Evolutionary conservation across 1,140 invertebrate genomes (phyloP), one percentile per base, ranked within the genome.

Genomic region (Drosophila ohnishii): DNA sequence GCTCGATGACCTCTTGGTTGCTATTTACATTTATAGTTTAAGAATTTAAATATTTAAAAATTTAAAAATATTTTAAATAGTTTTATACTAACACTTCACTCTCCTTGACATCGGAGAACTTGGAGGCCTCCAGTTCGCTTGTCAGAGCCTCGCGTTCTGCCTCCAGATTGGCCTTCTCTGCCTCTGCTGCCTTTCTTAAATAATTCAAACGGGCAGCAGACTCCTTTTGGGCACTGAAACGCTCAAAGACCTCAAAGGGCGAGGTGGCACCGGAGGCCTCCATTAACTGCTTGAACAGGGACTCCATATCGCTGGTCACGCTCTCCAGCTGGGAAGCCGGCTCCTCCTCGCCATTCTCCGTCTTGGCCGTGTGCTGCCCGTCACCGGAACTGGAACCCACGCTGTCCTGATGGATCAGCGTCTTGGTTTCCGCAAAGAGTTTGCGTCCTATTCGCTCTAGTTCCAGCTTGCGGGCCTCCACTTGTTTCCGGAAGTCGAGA

Each of bases 61-160:
- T n/a, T 56, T 7, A 3, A n/a, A 5, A 25, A 39, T 5, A 8
- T 0, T 32, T 11, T 0, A 4, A 25, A 39, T 3, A 8, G 0
- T 32, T 11, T 0, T 34, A 6, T n/a, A 92, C 94, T 93, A 92
- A 96, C 96, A 95, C 94, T 93, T 96, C 95, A 65, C 94, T 94
- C 73, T 96, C 95, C 90, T 95, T 96, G 5, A 95, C 94, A 78
- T 96, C 95, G 0, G 95, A 95, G 90, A 96, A 96, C 90, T 96
- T 96, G 42, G 94, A 95, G 34, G 94, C 94, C 78, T 97, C 96
- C 28, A 97, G 92, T 90, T 96, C 94, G 0, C 93, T 93, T 59
- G 93, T 93, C n/a, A 96, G 91, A 3, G 93, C 91, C 48, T 96
- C 94, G 57, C 95, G 93, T n/a, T 93, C 93, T 30, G 93, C 93